These are phyloP conservation scores for Lacerta bilineata DNA, from an alignment of 2,797 vertebrate species.

Conservation along the genomic window DNA sequence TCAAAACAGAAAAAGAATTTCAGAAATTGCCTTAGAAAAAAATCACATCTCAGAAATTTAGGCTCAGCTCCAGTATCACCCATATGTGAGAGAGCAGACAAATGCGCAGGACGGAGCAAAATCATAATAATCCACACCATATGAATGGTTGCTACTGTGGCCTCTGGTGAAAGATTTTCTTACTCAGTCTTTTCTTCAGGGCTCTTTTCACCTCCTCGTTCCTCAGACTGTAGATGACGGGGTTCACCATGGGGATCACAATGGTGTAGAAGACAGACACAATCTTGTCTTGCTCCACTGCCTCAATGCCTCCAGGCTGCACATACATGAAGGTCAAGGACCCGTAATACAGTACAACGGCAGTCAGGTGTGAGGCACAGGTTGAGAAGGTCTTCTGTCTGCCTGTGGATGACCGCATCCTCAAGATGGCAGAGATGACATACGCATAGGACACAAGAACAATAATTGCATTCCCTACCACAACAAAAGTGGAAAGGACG, in stretches of 20 bases:
- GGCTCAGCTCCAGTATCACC: background rate
- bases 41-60: background rate
- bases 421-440: constrained; percentile 53
- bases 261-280: constrained; percentile 60
- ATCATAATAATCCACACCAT: background rate
- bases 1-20: too few relatives aligned
- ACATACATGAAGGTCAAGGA: constrained; percentile 57
- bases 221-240: constrained; percentile 62
- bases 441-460: constrained; percentile 52
- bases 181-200: constrained; percentile 35
- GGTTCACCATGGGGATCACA: constrained; percentile 59
- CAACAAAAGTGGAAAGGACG: background rate
- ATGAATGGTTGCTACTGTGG: background rate
- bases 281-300: constrained; percentile 50
- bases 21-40: background rate
- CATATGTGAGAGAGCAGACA: background rate
- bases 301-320: constrained; percentile 49
- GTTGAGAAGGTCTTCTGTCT: constrained; percentile 60
- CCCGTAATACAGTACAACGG: constrained; percentile 48
- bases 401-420: constrained; percentile 38
- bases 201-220: constrained; percentile 62
- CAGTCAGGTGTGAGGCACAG: constrained; percentile 54
- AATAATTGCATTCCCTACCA: constrained; percentile 52
- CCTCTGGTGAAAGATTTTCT: background rate
- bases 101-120: background rate